phyloP scores from a whole-genome alignment of 2,113 vertebrate species.

The Ivindomyrus marchei region DNA sequence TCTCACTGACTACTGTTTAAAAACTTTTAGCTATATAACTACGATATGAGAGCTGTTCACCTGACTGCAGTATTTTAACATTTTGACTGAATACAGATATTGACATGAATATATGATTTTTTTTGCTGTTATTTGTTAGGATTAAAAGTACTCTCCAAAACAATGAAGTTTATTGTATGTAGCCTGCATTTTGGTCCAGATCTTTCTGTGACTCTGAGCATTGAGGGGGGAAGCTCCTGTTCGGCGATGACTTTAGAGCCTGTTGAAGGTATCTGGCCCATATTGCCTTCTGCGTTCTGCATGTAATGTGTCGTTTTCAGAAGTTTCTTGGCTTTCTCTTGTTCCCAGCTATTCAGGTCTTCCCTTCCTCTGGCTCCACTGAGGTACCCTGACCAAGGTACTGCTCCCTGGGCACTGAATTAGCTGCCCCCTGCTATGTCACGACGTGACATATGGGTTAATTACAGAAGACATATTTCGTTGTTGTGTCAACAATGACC shows the following conservation, averaged over 20 bases:
- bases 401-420: too few relatives aligned
- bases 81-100: neutral
- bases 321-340: neutral
- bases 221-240: neutral
- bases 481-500: too few relatives aligned
- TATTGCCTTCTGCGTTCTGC: neutral
- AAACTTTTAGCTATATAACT: neutral
- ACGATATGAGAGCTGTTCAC: neutral
- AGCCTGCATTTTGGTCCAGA: neutral
- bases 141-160: neutral
- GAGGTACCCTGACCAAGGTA: too few relatives aligned
- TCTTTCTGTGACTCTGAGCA: neutral
- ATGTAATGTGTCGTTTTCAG: neutral
- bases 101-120: neutral
- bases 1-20: neutral
- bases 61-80: neutral
- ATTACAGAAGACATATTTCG: too few relatives aligned
- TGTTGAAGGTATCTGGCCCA: neutral
- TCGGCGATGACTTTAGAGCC: neutral
- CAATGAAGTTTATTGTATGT: neutral
- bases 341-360: neutral
- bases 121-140: neutral
- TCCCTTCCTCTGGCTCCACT: neutral
- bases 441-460: too few relatives aligned
- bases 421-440: too few relatives aligned